Percentiles rank a stretch among this genome's conserved stretches.
Evolutionary conservation across 2,797 vertebrate species (phyloP).

Genomic region (Myiothlypis coronata): DNA sequence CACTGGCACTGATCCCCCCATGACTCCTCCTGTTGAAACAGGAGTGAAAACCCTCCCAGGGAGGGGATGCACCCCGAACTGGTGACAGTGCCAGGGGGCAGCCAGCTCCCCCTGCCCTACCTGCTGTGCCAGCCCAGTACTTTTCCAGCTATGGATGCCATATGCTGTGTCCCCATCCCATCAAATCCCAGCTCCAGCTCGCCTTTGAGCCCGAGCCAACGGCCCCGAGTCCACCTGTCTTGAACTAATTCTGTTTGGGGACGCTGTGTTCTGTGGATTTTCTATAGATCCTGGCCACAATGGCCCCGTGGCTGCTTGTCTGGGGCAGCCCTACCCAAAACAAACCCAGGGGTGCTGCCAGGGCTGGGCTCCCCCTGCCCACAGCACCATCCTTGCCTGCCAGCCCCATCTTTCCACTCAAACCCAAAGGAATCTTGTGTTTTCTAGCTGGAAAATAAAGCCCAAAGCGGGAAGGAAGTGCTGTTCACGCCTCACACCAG

Average conservation of each 20-base stretch:
- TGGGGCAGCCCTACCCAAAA: neutral
- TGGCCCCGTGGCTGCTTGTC: neutral
- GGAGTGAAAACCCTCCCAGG: neutral
- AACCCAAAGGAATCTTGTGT: rapidly evolving
- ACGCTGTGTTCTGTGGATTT: neutral
- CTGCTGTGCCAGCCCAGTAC: neutral
- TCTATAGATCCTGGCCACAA: neutral
- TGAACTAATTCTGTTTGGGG: slow-evolving; percentile 39
- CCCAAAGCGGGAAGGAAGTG: neutral
- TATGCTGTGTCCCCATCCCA: neutral
- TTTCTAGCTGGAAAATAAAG: neutral
- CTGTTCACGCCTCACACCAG: neutral
- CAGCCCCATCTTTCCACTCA: neutral
- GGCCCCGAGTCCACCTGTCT: slow-evolving; percentile 46
- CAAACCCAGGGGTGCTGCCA: neutral
- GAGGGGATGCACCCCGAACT: neutral
- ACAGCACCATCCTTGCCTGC: neutral
- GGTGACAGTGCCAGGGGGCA: neutral
- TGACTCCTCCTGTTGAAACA: neutral
- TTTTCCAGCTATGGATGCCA: slow-evolving; percentile 46
- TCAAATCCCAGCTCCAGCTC: slow-evolving; percentile 7
- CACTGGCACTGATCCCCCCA: neutral
- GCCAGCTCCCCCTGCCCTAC: neutral
- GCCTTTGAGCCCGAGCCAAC: slow-evolving; percentile 16
- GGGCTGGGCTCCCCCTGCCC: neutral